Evolutionary conservation across 2,888 invertebrate species (phyloP), one percentile per base, ranked within the genome.

Genomic region (Lacanobia oleracea): DNA sequence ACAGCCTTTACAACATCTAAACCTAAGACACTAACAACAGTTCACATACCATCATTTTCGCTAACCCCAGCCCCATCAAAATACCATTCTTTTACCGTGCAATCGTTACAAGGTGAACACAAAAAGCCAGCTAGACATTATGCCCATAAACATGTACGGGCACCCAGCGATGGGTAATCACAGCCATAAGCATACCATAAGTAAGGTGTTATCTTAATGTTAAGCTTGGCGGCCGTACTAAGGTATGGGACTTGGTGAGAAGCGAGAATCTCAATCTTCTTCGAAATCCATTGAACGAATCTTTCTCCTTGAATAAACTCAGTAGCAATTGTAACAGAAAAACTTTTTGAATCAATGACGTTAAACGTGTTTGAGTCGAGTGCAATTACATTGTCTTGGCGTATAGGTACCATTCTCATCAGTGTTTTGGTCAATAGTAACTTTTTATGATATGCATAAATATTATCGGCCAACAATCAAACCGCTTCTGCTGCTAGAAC

Each of bases 191-290:
- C 86, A 86, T 88, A 87, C 88, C 88, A 90, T 92, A 92, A 91
- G 92, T 92, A 91, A 91, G 87, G 91, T 88, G 91, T 90, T 93
- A 93, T 93, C 93, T 93, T 90, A 91, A 92, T 89, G 91, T 88
- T 89, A 88, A 89, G 90, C 88, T 87, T 88, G 87, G 83, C 81
- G 78, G 79, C 82, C 83, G 82, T 86, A 84, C 81, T 83, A 83
- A 73, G 77, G 70, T 21, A 50, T 67, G 54, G 60, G 45, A 33
- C 12, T 63, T 65, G n/a, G 75, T 82, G 67, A 77, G 2, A 40
- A 18, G 18, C 37, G 16, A 9, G 27, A 10, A 4, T 57, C 6
- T 2, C 5, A 33, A 33, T 27, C n/a, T n/a, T n/a, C n/a, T 33
- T 33, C 5, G 33, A 33, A 33, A 5, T 33, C 33, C 33, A 2